Evolutionary conservation across 2,888 invertebrate genomes (phyloP), one percentile per base, ranked within the genome.

Genomic region (Drosophila austrosaltans): DNA sequence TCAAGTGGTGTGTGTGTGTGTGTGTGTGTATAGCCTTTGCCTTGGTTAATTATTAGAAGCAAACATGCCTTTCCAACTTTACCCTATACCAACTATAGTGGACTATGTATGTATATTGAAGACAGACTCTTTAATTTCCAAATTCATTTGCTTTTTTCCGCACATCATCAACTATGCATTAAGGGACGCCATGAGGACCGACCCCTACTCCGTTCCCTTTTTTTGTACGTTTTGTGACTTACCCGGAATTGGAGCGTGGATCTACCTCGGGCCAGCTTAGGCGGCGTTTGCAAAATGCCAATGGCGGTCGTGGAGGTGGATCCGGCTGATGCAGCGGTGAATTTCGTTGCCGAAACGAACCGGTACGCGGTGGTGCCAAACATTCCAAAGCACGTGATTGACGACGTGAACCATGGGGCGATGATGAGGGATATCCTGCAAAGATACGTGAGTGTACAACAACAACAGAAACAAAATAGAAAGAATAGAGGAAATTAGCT

Each of bases 201-300:
- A 39, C 36, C 36, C 8, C 8, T 0, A 8, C 5, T 32, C 5
- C 4, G 2, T 28, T 2, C 28, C 28, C 4, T 28, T 28, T 28
- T 28, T 28, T 28, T 28, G 2, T 28, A 16, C 16, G 16, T 20
- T 36, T 53, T 32, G 32, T 39, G 42, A 93, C 95, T 95, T 93
- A 96, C 97, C 97, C 96, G 6, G 96, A 96, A 79, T 96, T 95
- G 57, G 96, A 96, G 76, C 96, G 95, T 87, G 95, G 96, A 92
- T 97, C 96, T 69, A 97, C 95, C 92, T 97, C 97, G 7, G 96
- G 97, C 97, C 97, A 97, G 40, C 96, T 96, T 40, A 95, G 94
- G 57, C 96, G 94, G 61, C 97, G 93, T 78, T 95, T 95, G 92
- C 96, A 96, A 91, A 96, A 97, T 58, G 95, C 95, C 92, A 96